Base-by-base conservation (phyloP, 2,888 invertebrate species). In the Apotomis turbidana region DNA sequence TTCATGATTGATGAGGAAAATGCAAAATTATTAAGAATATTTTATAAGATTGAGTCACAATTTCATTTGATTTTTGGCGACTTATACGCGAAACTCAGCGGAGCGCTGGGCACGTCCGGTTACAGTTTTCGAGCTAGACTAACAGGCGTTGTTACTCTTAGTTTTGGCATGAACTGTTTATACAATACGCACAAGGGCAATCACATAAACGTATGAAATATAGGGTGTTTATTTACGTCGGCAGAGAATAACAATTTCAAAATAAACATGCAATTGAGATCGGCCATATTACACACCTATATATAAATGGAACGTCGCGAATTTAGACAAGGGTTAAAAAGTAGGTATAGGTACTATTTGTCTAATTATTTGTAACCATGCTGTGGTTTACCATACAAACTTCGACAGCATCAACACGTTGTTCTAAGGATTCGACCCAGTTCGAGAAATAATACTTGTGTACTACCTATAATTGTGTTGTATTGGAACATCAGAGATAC, bases 171-270 rank as follows among this genome's bases (percentile, higher is more conserved):
- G 86, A 85, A 85, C 81, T 81, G 84, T 84, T 85, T 84, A 85
- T 85, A 57, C 58, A 66, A 85, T 82, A 85, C 83, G 61, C 55
- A 83, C 79, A 81, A 80, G 83, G 84, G 81, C 84, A 87, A 88
- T 88, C 85, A 88, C 85, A 86, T 83, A 87, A 85, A 79, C 79
- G 78, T 88, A 82, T 88, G 87, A 89, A 89, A 85, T 87, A 91
- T 87, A 88, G 90, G 75, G 74, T 86, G 90, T 78, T 77, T 80
- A 79, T 79, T 87, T 85, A 75, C 62, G 46, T 61, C n/a, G 12
- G 10, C 44, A 38, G 44, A 58, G 49, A 57, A 66, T 46, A 60
- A 12, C 9, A 49, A 41, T 5, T 36, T 54, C 2, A 27, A 38
- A 54, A 61, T 13, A 13, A 8, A 46, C 1, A 44, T 12, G 9